These are phyloP conservation scores for Marmota flaviventris DNA, from an alignment of 2,113 vertebrate species.

Conservation along the genomic window DNA sequence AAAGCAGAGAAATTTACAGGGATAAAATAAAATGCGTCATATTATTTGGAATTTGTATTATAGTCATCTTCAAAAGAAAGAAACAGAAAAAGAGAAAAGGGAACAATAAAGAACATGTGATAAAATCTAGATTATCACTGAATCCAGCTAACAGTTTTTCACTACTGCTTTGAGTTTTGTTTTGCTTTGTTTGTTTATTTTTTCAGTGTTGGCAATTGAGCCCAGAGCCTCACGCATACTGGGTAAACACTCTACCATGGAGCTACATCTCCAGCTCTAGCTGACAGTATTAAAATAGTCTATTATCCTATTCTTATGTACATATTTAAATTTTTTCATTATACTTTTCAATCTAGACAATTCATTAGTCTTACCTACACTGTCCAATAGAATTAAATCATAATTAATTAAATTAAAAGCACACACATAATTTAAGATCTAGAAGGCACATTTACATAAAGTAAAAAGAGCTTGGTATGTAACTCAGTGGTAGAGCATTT, in stretches of 20 bases:
- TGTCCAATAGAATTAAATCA: not conserved
- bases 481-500: too few relatives aligned
- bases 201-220: too few relatives aligned
- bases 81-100: not conserved
- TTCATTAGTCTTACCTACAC: not conserved
- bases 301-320: too few relatives aligned
- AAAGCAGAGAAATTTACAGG: not conserved
- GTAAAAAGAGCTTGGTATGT: too few relatives aligned
- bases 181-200: not conserved
- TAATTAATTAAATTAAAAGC: conserved; percentile 21
- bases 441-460: not conserved
- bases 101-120: not conserved
- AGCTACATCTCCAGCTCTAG: too few relatives aligned
- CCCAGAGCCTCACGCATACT: too few relatives aligned
- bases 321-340: not conserved
- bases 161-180: not conserved
- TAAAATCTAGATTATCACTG: not conserved
- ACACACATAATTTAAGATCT: not conserved
- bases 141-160: not conserved
- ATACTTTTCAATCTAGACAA: conserved; percentile 41
- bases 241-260: too few relatives aligned
- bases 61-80: not conserved
- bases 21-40: not conserved
- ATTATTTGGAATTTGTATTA: not conserved
- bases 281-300: too few relatives aligned